phyloP scores from a whole-genome alignment of 2,888 invertebrate genomes.

The Piscicola geometra region DNA sequence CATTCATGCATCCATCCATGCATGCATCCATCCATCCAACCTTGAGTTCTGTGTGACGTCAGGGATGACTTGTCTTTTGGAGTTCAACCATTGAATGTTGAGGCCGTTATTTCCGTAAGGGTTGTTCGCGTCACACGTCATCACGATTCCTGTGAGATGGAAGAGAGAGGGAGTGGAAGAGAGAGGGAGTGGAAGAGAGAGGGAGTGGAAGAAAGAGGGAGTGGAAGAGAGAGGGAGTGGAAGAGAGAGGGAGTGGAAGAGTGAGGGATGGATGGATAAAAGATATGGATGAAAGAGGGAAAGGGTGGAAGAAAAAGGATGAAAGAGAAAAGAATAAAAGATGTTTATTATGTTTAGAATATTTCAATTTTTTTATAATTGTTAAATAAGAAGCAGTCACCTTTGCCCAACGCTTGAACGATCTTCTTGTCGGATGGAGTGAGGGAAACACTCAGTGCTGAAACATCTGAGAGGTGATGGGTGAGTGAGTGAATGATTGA shows the following conservation, averaged over 20 bases:
- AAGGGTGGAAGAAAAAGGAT: not conserved
- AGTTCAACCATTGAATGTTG: not conserved
- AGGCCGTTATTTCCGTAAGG: not conserved
- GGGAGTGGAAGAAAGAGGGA: not conserved
- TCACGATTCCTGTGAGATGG: conserved; percentile 3
- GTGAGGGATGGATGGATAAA: too few relatives aligned
- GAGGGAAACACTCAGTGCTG: not conserved
- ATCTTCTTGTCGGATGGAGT: not conserved
- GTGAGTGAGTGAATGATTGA: too few relatives aligned
- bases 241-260: too few relatives aligned
- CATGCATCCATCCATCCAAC: not conserved
- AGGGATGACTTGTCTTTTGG: not conserved
- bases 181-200: not conserved
- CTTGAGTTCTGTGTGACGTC: not conserved
- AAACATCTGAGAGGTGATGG: not conserved
- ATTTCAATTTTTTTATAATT: not conserved
- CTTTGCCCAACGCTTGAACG: not conserved
- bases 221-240: not conserved
- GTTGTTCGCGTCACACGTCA: not conserved
- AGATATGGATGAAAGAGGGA: too few relatives aligned
- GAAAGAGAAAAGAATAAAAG: not conserved
- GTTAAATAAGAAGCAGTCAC: too few relatives aligned
- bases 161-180: not conserved
- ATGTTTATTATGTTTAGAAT: too few relatives aligned
- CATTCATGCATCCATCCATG: too few relatives aligned